Conservation (phyloP, 2,113 vertebrate genomes). For the Pycnonotus jocosus region DNA sequence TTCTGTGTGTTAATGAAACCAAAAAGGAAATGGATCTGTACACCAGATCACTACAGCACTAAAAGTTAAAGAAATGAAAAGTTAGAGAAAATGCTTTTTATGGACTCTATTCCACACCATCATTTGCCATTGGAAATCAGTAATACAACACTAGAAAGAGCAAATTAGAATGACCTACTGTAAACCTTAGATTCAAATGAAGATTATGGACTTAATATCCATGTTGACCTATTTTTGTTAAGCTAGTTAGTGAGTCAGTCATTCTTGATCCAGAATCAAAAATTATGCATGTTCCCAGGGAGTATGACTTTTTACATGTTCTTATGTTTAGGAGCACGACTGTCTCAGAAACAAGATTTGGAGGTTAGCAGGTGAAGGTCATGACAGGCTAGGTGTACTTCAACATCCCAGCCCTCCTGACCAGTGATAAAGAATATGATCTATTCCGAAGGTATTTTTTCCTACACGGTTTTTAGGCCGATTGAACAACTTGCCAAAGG, state of each 20-base stretch:
- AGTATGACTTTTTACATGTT: not conserved
- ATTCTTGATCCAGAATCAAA: not conserved
- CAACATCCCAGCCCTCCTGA: not conserved
- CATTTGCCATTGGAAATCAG: not conserved
- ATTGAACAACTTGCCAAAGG: not conserved
- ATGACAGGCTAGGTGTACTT: not conserved
- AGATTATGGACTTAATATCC: not conserved
- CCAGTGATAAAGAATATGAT: not conserved
- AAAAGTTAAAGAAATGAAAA: not conserved
- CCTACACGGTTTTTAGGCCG: not conserved
- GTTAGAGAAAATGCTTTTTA: not conserved
- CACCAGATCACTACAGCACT: not conserved
- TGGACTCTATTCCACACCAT: not conserved
- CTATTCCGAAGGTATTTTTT: not conserved
- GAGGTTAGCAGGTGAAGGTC: not conserved
- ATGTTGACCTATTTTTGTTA: not conserved
- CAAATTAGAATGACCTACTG: not conserved
- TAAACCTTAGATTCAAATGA: not conserved
- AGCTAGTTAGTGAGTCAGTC: not conserved
- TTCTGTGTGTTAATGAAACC: not conserved
- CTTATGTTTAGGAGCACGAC: not conserved
- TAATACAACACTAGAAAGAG: not conserved
- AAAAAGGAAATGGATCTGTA: not conserved
- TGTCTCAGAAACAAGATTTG: not conserved
- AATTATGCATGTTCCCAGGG: not conserved